These are phyloP conservation scores for Erebia aethiops DNA, from an alignment of 2,888 invertebrate species.

Conservation along the genomic window DNA sequence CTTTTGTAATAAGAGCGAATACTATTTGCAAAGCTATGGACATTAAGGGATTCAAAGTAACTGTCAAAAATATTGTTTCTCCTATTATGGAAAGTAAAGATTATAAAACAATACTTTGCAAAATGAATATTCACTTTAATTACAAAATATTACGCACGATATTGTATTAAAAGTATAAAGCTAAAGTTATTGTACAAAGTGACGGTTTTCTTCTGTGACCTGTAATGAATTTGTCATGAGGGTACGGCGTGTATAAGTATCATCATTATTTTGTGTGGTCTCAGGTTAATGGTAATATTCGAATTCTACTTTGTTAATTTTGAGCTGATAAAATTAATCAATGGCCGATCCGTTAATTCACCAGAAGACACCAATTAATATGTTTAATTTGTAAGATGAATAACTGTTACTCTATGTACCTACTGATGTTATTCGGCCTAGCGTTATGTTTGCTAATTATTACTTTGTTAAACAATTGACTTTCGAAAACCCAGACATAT, in stretches of 20 bases:
- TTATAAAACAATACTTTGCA: no score
- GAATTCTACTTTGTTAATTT: constrained; percentile 76
- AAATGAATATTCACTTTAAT: constrained; percentile 8
- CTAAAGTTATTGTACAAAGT: constrained; percentile 39
- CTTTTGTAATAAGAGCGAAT: constrained; percentile 22
- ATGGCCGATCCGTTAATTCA: constrained; percentile 73
- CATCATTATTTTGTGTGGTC: constrained; percentile 72
- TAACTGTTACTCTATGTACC: constrained; percentile 53
- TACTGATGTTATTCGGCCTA: constrained; percentile 71
- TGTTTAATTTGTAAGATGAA: constrained; percentile 53
- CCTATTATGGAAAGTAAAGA: no score
- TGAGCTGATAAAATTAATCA: constrained; percentile 63
- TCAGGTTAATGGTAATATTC: constrained; percentile 79
- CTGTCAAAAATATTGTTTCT: background rate
- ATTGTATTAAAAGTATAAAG: constrained; percentile 9
- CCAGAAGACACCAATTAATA: constrained; percentile 73
- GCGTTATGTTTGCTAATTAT: constrained; percentile 52
- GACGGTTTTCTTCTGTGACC: constrained; percentile 66
- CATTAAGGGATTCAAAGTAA: no score
- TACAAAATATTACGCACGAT: constrained; percentile 6
- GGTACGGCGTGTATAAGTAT: constrained; percentile 53
- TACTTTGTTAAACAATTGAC: constrained; percentile 55
- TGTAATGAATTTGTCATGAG: constrained; percentile 69
- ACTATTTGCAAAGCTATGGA: constrained; percentile 4
- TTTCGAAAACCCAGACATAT: constrained; percentile 64